A percentile compares a stretch with the other conserved stretches of the same genome.
Evolutionary conservation across 92 coral and sea anemone genomes (phyloP).

Genomic region (Muricea muricata): DNA sequence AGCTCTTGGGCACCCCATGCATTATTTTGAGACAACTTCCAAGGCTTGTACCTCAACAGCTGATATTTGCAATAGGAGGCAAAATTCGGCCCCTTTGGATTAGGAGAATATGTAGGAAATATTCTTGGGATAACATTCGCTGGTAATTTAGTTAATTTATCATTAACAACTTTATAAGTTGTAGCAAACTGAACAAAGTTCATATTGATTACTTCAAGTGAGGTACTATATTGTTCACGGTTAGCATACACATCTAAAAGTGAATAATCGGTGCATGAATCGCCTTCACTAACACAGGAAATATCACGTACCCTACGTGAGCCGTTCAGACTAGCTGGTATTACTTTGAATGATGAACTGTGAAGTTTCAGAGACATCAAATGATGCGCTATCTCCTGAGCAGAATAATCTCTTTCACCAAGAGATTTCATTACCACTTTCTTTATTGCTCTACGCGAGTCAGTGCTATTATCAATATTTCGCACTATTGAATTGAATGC

Average conservation of each 20-base stretch:
- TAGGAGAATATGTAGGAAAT: conserved; percentile 21
- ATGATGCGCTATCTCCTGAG: conserved; percentile 60
- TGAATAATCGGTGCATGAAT: not conserved
- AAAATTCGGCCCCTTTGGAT: conserved; percentile 53
- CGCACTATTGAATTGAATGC: too few species aligned
- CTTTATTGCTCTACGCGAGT: too few species aligned
- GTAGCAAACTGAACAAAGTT: conserved; percentile 66
- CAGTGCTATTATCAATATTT: too few species aligned
- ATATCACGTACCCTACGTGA: not conserved
- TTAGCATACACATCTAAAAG: not conserved
- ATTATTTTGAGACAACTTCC: not conserved
- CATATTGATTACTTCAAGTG: conserved; percentile 22
- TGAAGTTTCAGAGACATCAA: conserved; percentile 39
- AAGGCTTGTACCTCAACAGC: not conserved
- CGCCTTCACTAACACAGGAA: conserved; percentile 3
- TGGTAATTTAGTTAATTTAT: conserved; percentile 5
- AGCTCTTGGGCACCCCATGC: not conserved
- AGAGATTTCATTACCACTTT: too few species aligned
- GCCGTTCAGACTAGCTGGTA: too few species aligned
- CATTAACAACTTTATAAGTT: conserved; percentile 44
- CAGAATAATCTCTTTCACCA: too few species aligned
- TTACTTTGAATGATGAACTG: not conserved
- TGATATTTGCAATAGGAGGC: not conserved
- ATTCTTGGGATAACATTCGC: conserved; percentile 24
- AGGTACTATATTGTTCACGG: not conserved